A percentile compares a stretch with the other conserved stretches of the same genome.
phyloP scores from a whole-genome alignment of 1,140 invertebrate species.

The Idris sp. region DNA sequence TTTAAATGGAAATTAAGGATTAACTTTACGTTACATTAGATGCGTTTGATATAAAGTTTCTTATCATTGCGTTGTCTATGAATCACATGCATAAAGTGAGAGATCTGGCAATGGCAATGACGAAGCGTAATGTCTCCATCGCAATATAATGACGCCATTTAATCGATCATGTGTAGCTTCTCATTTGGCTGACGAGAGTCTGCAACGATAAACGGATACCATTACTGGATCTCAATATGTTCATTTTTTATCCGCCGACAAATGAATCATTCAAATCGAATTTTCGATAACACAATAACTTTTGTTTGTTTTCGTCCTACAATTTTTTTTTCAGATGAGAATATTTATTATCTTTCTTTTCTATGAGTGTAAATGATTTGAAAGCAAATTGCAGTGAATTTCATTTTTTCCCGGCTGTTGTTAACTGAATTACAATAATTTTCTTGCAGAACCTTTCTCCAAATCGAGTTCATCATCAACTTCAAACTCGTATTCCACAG shows the following conservation, averaged over 20 bases:
- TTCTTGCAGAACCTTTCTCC: too few relatives aligned
- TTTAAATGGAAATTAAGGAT: not conserved
- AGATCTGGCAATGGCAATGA: constrained; percentile 46
- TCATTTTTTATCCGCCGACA: too few relatives aligned
- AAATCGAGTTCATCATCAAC: too few relatives aligned
- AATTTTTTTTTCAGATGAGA: too few relatives aligned
- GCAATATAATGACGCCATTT: constrained; percentile 42
- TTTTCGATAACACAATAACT: too few relatives aligned
- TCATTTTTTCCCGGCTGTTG: too few relatives aligned
- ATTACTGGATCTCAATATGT: constrained; percentile 19
- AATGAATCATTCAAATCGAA: too few relatives aligned
- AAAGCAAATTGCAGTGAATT: too few relatives aligned
- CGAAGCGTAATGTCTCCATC: constrained; percentile 52
- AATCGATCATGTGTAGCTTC: constrained; percentile 46
- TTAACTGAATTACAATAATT: too few relatives aligned
- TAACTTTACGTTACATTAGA: constrained; percentile 1
- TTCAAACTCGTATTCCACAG: not conserved
- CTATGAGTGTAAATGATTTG: too few relatives aligned
- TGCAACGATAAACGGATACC: constrained; percentile 21
- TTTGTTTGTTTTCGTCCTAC: too few relatives aligned
- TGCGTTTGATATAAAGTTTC: constrained; percentile 26
- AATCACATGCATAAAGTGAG: constrained; percentile 46
- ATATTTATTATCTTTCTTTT: too few relatives aligned
- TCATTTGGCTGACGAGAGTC: constrained; percentile 16
- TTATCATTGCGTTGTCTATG: constrained; percentile 31